Percentiles rank a stretch among this genome's conserved stretches.
Evolutionary conservation across 2,888 invertebrate species (phyloP).

Genomic region (Harmothoe impar): DNA sequence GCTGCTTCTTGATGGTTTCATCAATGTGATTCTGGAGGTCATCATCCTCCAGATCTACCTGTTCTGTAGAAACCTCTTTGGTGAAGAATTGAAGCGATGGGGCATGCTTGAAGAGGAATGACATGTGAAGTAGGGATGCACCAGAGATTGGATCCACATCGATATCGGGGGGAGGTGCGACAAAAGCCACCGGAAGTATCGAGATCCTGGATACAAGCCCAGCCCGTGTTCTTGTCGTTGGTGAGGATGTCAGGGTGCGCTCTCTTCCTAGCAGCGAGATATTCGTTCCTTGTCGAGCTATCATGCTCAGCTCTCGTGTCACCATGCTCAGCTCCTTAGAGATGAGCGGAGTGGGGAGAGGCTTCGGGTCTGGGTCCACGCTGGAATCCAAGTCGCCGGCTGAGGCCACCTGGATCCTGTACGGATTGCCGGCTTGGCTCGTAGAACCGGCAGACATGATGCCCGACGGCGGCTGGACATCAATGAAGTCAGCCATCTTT

Average conservation of each 20-base stretch:
- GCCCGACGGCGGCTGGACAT: background rate
- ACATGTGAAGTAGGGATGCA: background rate
- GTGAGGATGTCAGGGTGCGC: background rate
- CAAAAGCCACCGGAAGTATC: constrained; percentile 26
- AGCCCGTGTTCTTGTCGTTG: background rate
- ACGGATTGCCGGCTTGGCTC: background rate
- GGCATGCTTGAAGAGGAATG: constrained; percentile 46
- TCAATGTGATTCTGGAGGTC: constrained; percentile 25
- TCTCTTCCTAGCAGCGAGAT: background rate
- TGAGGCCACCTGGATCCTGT: background rate
- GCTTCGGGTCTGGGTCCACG: background rate
- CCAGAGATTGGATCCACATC: background rate
- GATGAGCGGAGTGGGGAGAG: background rate
- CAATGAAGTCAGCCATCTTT: background rate
- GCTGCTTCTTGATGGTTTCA: background rate
- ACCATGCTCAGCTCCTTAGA: constrained; percentile 37
- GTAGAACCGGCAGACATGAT: background rate
- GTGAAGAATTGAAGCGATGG: background rate
- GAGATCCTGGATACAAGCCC: constrained; percentile 19
- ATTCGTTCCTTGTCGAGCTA: constrained; percentile 24
- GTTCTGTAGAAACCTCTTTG: background rate
- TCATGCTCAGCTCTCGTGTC: constrained; percentile 8
- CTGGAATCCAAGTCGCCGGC: background rate
- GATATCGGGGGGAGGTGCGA: background rate
- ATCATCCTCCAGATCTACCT: constrained; percentile 11